phyloP scores from a whole-genome alignment of 2,797 vertebrate genomes.

The Telmatherina bonti region DNA sequence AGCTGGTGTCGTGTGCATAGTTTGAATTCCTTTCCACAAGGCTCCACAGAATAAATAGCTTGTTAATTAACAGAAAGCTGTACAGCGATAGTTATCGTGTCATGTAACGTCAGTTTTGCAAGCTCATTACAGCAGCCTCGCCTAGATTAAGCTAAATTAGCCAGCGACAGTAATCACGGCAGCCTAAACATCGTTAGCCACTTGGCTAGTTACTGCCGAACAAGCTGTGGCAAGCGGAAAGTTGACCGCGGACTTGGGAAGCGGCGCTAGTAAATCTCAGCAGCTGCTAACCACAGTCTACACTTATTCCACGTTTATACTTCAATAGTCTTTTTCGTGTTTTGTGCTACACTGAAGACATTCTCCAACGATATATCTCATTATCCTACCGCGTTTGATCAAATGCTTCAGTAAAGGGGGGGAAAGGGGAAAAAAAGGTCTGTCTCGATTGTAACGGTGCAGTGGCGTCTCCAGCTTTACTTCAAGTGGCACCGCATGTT shows the following conservation, averaged over 20 bases:
- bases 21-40: constrained; percentile 71
- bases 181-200: constrained; percentile 70
- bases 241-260: constrained; percentile 72
- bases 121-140: constrained; percentile 44
- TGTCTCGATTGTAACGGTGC: constrained; percentile 78
- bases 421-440: constrained; percentile 49
- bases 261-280: constrained; percentile 64
- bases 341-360: not conserved
- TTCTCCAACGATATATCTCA: constrained; percentile 29
- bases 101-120: constrained; percentile 33
- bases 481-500: constrained; percentile 77
- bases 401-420: constrained; percentile 53
- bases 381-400: constrained; percentile 60
- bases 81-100: not conserved
- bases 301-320: not conserved
- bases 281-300: constrained; percentile 20
- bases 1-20: constrained; percentile 69
- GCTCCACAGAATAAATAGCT: constrained; percentile 59
- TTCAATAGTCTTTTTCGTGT: not conserved
- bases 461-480: constrained; percentile 70
- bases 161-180: constrained; percentile 43
- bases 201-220: constrained; percentile 69
- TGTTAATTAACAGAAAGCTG: constrained; percentile 40
- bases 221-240: constrained; percentile 75
- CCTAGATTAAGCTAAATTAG: constrained; percentile 63